Evolutionary conservation across 2,888 invertebrate genomes (phyloP).

Genomic region (Aleiodes alternator): DNA sequence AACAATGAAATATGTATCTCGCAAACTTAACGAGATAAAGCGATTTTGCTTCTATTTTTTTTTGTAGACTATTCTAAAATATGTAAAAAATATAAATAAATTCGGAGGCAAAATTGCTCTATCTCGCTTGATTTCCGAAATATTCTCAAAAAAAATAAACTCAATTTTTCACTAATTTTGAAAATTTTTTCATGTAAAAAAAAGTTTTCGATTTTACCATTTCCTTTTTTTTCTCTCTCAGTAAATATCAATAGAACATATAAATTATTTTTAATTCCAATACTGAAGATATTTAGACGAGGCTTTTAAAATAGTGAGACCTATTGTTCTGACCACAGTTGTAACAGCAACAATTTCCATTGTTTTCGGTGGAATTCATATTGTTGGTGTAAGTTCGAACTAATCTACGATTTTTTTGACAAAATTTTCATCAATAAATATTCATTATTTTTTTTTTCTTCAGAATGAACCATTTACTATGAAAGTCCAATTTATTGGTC

Average conservation of each 20-base stretch:
- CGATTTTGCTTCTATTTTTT: too few species aligned
- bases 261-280: constrained; percentile 28
- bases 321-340: constrained; percentile 47
- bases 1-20: too few species aligned
- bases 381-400: constrained; percentile 49
- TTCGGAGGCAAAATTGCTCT: too few species aligned
- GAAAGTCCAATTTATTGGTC: constrained; percentile 50
- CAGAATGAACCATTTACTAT: constrained; percentile 49
- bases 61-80: too few species aligned
- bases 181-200: too few species aligned
- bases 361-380: constrained; percentile 48
- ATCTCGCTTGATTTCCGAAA: too few species aligned
- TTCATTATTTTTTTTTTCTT: not conserved
- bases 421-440: not conserved
- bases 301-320: constrained; percentile 45
- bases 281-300: constrained; percentile 46
- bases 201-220: too few species aligned
- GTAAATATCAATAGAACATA: constrained; percentile 30
- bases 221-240: not conserved
- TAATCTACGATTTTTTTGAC: too few species aligned
- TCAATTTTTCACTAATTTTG: too few species aligned
- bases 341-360: constrained; percentile 45
- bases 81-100: too few species aligned
- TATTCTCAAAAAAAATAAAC: too few species aligned
- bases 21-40: too few species aligned